Conservation (phyloP, 2,113 vertebrate genomes). For the Phalacrocorax carbo region DNA sequence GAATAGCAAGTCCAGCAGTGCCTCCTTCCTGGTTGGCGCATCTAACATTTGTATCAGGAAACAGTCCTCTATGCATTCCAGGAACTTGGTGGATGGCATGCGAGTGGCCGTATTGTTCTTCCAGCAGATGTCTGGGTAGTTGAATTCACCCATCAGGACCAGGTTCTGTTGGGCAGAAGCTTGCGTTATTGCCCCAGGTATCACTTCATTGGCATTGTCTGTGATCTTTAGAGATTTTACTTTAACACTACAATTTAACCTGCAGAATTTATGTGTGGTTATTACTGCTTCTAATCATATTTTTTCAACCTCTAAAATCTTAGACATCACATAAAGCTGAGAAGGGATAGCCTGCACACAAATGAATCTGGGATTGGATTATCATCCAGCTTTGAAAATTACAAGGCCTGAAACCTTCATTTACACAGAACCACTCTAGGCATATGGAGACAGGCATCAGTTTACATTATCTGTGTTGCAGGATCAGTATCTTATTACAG, state of each 20-base stretch:
- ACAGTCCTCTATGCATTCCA: no score
- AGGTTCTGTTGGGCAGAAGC: no score
- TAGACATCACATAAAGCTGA: neutral
- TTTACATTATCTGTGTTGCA: neutral
- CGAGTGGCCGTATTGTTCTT: no score
- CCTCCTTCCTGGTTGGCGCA: no score
- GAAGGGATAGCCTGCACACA: neutral
- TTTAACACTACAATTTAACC: neutral
- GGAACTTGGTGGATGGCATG: no score
- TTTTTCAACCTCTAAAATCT: neutral
- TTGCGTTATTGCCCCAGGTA: no score
- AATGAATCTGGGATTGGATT: neutral
- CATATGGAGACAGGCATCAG: neutral
- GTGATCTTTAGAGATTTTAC: neutral
- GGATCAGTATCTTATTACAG: neutral
- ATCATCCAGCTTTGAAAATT: neutral
- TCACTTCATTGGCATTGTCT: no score
- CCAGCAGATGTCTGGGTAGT: no score
- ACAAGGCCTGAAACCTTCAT: neutral
- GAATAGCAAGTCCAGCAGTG: no score
- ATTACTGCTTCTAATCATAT: neutral
- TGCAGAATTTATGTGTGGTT: neutral
- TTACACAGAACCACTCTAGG: neutral
- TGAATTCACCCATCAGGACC: no score
- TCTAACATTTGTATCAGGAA: no score